These are phyloP conservation scores for Caradrina kadenii DNA, from an alignment of 2,888 invertebrate genomes.

Conservation along the genomic window DNA sequence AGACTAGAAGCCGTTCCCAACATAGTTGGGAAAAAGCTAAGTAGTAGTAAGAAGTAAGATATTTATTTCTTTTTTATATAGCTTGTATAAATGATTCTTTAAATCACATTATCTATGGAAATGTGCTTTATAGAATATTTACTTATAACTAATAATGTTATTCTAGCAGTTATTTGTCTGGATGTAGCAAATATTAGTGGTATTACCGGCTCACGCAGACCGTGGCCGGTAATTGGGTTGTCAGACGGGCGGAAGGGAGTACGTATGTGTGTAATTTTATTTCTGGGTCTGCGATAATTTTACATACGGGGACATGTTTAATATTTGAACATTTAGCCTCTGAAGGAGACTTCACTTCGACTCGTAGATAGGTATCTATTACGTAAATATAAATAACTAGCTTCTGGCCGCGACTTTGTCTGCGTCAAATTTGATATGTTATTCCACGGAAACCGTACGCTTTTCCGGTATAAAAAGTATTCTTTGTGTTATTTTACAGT, in stretches of 20 bases:
- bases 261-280: conserved; percentile 72
- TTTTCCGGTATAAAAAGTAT: too few relatives aligned
- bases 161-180: conserved; percentile 41
- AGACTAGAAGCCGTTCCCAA: too few relatives aligned
- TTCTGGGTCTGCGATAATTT: conserved; percentile 68
- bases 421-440: too few relatives aligned
- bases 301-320: conserved; percentile 64
- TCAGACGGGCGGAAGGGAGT: conserved; percentile 63
- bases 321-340: conserved; percentile 67
- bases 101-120: neutral
- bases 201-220: conserved; percentile 58
- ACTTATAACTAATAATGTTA: conserved; percentile 9
- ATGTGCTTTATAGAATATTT: neutral
- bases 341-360: conserved; percentile 49
- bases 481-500: too few relatives aligned
- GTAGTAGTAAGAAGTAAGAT: too few relatives aligned
- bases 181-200: conserved; percentile 52
- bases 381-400: conserved; percentile 2
- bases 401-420: too few relatives aligned
- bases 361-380: conserved; percentile 13
- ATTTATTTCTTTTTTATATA: too few relatives aligned
- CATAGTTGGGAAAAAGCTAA: too few relatives aligned
- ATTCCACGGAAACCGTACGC: too few relatives aligned
- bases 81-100: too few relatives aligned
- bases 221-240: conserved; percentile 71